Percentiles rank a stretch among this genome's conserved stretches.
Conservation (phyloP, 2,113 vertebrate species). For the Sakesphorus luctuosus region DNA sequence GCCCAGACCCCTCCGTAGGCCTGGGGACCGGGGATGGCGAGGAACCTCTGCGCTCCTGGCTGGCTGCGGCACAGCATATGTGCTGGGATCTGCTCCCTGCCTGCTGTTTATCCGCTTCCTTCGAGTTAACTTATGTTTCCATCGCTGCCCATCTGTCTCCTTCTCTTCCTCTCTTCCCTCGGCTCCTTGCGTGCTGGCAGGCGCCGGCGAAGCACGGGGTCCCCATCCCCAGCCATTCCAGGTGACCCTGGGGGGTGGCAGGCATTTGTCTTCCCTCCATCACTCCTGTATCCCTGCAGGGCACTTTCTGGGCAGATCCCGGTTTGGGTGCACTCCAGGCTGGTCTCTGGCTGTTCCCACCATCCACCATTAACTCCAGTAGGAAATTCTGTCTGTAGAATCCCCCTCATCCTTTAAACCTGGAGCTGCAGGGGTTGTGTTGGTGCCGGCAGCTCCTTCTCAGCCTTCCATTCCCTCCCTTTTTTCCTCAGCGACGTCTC, state of each 20-base stretch:
- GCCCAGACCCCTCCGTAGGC: fast-evolving
- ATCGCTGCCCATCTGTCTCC: conserved; percentile 76
- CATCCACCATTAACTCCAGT: fast-evolving
- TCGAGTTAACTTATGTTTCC: conserved; percentile 82
- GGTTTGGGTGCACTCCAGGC: not conserved
- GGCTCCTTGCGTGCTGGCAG: not conserved
- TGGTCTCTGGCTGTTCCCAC: not conserved
- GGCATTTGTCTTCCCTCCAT: not conserved
- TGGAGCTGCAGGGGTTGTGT: not conserved
- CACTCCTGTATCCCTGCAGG: fast-evolving
- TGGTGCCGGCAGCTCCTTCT: not conserved
- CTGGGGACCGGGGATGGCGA: fast-evolving
- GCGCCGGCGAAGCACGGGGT: fast-evolving
- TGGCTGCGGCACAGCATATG: conserved; percentile 74
- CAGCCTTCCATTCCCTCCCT: not conserved
- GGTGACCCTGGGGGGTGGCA: not conserved
- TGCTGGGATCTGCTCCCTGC: conserved; percentile 74
- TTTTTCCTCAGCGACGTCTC: not conserved
- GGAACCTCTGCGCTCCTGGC: conserved; percentile 31
- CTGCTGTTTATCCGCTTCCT: conserved; percentile 84
- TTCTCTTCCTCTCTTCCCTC: not conserved
- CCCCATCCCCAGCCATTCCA: not conserved
- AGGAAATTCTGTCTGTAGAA: not conserved
- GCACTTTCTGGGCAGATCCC: not conserved
- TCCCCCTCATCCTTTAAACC: not conserved